phyloP scores from a whole-genome alignment of 2,797 vertebrate species.

The Ctenopoma kingsleyae region DNA sequence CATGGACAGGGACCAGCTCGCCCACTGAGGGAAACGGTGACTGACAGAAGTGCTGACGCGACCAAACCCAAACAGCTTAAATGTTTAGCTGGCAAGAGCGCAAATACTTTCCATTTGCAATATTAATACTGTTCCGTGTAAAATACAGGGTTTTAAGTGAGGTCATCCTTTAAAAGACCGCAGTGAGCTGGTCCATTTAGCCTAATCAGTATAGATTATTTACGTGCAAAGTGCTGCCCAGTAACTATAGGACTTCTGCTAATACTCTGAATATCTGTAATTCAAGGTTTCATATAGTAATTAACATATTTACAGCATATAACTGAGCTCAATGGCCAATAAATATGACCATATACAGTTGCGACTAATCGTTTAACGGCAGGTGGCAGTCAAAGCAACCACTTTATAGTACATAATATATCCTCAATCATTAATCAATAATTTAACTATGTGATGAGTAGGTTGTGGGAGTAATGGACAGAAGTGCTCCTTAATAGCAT shows the following conservation, averaged over 20 bases:
- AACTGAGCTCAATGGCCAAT: background rate
- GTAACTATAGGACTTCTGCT: background rate
- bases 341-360: background rate
- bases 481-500: conserved; percentile 71
- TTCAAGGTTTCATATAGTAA: background rate
- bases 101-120: conserved; percentile 38
- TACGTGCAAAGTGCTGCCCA: conserved; percentile 7
- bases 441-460: conserved; percentile 60
- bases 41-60: conserved; percentile 50
- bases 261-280: background rate
- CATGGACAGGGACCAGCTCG: conserved; percentile 32
- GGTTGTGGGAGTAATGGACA: conserved; percentile 76
- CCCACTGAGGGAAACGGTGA: conserved; percentile 15
- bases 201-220: conserved; percentile 1
- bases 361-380: conserved; percentile 18
- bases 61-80: conserved; percentile 15
- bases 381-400: conserved; percentile 11
- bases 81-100: conserved; percentile 18
- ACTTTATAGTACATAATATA: conserved; percentile 42
- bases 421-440: conserved; percentile 67
- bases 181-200: conserved; percentile 20
- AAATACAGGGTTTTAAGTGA: conserved; percentile 36
- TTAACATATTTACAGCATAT: background rate
- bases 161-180: conserved; percentile 39
- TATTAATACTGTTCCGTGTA: conserved; percentile 26